phyloP scores from a whole-genome alignment of 2,888 invertebrate species.

The Amiota minor region DNA sequence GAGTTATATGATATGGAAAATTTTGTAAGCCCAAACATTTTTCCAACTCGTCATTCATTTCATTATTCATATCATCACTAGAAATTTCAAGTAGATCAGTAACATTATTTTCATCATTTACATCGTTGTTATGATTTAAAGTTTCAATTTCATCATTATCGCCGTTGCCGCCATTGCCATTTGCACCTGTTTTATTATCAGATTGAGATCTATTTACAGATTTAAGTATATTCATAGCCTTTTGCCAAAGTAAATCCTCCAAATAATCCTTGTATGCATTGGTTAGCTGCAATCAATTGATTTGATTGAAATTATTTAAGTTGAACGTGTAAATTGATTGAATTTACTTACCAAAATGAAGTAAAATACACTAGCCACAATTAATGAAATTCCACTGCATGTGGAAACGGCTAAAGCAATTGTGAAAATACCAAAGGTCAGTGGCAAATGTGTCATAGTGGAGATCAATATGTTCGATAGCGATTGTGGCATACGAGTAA shows the following conservation, averaged over 20 bases:
- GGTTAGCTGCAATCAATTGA: slow-evolving; percentile 75
- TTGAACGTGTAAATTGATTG: too few species aligned
- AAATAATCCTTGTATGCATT: slow-evolving; percentile 81
- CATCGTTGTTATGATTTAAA: not conserved
- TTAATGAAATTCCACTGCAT: slow-evolving; percentile 83
- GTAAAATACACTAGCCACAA: slow-evolving; percentile 80
- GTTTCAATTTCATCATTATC: not conserved
- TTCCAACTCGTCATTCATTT: slow-evolving; percentile 14
- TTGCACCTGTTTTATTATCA: not conserved
- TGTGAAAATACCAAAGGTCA: slow-evolving; percentile 79
- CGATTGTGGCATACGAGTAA: slow-evolving; percentile 55
- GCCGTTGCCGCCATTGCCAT: not conserved
- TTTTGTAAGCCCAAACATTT: slow-evolving; percentile 60
- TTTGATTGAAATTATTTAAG: not conserved
- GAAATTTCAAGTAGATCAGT: not conserved
- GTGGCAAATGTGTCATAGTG: slow-evolving; percentile 81
- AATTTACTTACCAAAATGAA: slow-evolving; percentile 77
- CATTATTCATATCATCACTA: not conserved
- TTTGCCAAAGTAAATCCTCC: slow-evolving; percentile 75
- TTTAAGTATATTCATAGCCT: slow-evolving; percentile 65
- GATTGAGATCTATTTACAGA: not conserved
- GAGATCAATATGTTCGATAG: slow-evolving; percentile 75
- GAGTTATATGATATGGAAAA: slow-evolving; percentile 83
- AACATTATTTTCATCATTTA: not conserved
- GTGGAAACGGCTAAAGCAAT: slow-evolving; percentile 79